These are phyloP conservation scores for Saimiri boliviensis DNA, from an alignment of 2,113 vertebrate species.

Conservation along the genomic window DNA sequence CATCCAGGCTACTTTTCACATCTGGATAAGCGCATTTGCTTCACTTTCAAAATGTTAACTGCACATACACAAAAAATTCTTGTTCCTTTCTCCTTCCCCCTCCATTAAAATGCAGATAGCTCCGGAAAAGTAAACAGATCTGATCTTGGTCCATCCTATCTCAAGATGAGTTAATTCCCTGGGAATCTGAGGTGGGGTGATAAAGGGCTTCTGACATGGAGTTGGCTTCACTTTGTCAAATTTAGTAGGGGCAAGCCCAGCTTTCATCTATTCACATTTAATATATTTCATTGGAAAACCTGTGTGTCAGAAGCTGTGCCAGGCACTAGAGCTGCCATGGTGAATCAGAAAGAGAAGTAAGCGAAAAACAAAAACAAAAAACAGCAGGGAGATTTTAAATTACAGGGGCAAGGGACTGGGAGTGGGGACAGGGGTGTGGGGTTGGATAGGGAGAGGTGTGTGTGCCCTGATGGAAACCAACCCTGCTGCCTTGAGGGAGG, in stretches of 20 bases:
- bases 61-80: neutral
- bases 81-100: neutral
- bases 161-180: neutral
- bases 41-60: neutral
- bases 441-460: neutral
- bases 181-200: neutral
- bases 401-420: accelerated
- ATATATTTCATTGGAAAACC: neutral
- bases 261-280: neutral
- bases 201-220: neutral
- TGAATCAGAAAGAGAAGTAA: neutral
- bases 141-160: neutral
- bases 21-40: neutral
- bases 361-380: neutral
- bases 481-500: neutral
- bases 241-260: neutral
- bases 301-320: neutral
- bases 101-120: neutral
- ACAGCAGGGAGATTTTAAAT: neutral
- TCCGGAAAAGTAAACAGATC: neutral
- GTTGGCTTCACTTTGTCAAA: neutral
- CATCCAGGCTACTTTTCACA: neutral
- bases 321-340: neutral
- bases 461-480: neutral
- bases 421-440: neutral